Conservation (phyloP, 2,113 vertebrate species). For the Rhodinocichla rosea region DNA sequence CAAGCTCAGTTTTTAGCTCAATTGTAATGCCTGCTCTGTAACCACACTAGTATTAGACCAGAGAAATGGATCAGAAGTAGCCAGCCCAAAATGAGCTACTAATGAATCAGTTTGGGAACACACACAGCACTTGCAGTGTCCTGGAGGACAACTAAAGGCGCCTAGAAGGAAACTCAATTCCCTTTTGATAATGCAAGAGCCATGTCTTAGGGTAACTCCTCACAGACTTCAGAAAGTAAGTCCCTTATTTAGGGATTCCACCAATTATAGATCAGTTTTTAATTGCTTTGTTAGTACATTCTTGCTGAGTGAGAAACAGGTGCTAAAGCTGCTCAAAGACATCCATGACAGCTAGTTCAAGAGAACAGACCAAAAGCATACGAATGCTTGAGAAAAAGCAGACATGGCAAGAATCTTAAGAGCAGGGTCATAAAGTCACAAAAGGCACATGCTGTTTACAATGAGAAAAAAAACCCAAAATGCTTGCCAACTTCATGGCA, state of each 20-base stretch:
- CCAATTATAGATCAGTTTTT: background rate
- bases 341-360: background rate
- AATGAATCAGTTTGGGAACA: background rate
- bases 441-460: background rate
- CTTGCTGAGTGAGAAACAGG: background rate
- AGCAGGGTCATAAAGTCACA: background rate
- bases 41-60: background rate
- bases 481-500: background rate
- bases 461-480: background rate
- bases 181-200: background rate
- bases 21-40: background rate
- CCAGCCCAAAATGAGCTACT: background rate
- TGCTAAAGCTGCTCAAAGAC: background rate
- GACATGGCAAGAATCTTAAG: background rate
- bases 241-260: background rate
- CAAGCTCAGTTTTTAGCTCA: background rate
- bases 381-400: background rate
- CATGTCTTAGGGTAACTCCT: background rate
- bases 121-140: background rate
- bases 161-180: background rate
- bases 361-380: background rate
- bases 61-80: background rate
- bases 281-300: background rate
- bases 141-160: background rate
- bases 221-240: background rate